Conservation (phyloP, 2,888 invertebrate species). For the Zaprionus bogoriensis region DNA sequence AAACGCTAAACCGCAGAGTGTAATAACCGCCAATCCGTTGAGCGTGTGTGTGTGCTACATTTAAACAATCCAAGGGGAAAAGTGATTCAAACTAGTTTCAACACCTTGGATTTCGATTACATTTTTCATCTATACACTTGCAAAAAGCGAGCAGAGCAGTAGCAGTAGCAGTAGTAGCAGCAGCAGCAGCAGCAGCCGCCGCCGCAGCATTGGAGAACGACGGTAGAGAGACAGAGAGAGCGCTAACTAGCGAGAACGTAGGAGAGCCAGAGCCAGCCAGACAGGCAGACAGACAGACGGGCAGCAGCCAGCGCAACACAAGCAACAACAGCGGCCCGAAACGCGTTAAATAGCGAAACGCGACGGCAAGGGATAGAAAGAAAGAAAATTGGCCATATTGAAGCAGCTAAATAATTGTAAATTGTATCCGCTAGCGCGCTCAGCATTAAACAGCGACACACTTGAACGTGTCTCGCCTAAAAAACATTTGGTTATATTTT, state of each 20-base stretch:
- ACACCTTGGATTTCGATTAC: slow-evolving; percentile 66
- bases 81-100: slow-evolving; percentile 68
- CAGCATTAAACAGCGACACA: slow-evolving; percentile 27
- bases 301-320: slow-evolving; percentile 71
- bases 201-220: slow-evolving; percentile 52
- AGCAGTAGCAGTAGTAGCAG: too few relatives aligned
- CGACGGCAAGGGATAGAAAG: slow-evolving; percentile 30
- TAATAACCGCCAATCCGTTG: slow-evolving; percentile 29
- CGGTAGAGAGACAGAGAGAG: slow-evolving; percentile 50
- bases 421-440: slow-evolving; percentile 13
- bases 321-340: slow-evolving; percentile 56
- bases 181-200: slow-evolving; percentile 41
- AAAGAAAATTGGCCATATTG: slow-evolving; percentile 18
- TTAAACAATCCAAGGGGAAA: slow-evolving; percentile 43
- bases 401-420: slow-evolving; percentile 24
- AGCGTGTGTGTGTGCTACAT: slow-evolving; percentile 58
- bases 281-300: slow-evolving; percentile 40
- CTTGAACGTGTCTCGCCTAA: slow-evolving; percentile 38
- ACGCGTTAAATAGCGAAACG: slow-evolving; percentile 52
- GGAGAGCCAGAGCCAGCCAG: slow-evolving; percentile 51
- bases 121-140: slow-evolving; percentile 73
- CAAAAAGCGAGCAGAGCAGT: slow-evolving; percentile 47
- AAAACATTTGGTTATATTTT: slow-evolving; percentile 47
- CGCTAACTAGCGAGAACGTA: slow-evolving; percentile 58
- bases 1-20: slow-evolving; percentile 33